A percentile compares a stretch with the other conserved stretches of the same genome.
Conservation (phyloP, 2,113 vertebrate species). For the Herpailurus yagouaroundi region DNA sequence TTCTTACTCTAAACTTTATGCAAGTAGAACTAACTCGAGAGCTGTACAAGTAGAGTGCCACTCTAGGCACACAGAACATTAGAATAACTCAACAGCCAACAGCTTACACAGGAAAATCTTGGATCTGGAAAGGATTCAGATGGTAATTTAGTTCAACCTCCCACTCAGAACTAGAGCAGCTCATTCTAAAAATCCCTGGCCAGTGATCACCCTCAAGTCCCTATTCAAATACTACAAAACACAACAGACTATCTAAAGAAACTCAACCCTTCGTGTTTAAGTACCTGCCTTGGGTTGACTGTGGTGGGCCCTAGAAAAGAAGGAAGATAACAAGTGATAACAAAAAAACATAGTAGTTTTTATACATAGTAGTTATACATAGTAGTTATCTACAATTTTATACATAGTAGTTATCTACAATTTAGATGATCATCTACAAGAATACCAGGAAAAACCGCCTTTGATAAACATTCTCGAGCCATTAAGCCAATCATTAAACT, state of each 20-base stretch:
- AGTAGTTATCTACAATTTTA: neutral
- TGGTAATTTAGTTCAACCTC: neutral
- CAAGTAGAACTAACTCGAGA: conserved; percentile 1
- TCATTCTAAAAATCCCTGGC: neutral
- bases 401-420: neutral
- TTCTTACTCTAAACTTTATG: neutral
- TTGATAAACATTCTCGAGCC: neutral
- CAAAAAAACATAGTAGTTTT: neutral
- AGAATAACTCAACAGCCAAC: neutral
- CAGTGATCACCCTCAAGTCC: neutral
- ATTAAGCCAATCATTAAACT: neutral
- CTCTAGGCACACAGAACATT: neutral
- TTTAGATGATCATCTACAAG: neutral
- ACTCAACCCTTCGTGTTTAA: neutral
- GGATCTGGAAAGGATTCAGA: neutral
- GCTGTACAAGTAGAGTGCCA: neutral
- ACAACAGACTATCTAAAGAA: neutral
- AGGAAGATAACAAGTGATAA: neutral
- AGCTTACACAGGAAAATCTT: neutral
- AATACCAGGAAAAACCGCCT: neutral
- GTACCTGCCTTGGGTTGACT: neutral
- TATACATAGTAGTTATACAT: too few relatives aligned
- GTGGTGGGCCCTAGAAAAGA: neutral
- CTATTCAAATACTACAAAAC: neutral
- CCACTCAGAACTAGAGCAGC: neutral